Conservation (phyloP, 2,113 vertebrate genomes). For the Cinclus cinclus region DNA sequence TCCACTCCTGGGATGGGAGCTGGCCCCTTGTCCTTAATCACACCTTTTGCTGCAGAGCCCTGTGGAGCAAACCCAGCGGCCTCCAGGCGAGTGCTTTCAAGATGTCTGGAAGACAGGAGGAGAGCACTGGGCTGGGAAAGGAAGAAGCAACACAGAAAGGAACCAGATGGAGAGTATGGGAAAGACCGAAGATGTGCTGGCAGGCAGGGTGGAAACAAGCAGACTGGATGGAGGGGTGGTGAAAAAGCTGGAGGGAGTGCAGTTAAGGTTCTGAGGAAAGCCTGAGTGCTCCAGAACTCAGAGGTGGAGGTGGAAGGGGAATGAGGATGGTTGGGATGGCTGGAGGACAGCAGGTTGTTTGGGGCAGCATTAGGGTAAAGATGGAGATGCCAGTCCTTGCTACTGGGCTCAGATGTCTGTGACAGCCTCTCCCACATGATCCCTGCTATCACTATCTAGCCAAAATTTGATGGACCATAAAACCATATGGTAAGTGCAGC, state of each 20-base stretch:
- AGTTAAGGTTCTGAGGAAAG: background rate
- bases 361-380: background rate
- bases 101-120: background rate
- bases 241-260: conserved; percentile 5
- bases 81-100: background rate
- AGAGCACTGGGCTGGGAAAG: conserved; percentile 28
- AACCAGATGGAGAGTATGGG: conserved; percentile 12
- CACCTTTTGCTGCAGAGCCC: background rate
- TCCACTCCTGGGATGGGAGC: background rate
- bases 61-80: background rate
- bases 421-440: background rate
- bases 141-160: background rate
- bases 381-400: background rate
- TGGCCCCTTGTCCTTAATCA: conserved; percentile 3
- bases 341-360: background rate
- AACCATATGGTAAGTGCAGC: background rate
- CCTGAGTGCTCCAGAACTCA: background rate
- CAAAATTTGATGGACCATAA: background rate
- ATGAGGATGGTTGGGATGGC: background rate
- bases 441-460: background rate
- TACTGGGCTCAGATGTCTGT: background rate
- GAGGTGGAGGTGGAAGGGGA: background rate
- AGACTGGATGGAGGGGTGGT: conserved; percentile 1
- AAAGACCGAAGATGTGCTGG: conserved; percentile 38
- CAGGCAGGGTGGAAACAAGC: conserved; percentile 29